These are phyloP conservation scores for Silurus glanis DNA, from an alignment of 2,113 vertebrate genomes.

Conservation along the genomic window DNA sequence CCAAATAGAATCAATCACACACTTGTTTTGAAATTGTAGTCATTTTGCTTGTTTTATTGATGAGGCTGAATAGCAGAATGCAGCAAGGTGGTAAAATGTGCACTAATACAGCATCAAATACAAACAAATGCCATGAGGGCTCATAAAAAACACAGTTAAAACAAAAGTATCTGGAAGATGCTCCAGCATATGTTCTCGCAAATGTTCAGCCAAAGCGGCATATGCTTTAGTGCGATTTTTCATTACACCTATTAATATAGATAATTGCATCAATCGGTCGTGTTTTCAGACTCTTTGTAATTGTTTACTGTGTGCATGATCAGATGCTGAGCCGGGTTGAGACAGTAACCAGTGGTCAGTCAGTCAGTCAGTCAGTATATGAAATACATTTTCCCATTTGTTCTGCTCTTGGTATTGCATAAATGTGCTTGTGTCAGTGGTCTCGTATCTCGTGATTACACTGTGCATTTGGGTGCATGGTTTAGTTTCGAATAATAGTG, in stretches of 20 bases:
- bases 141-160: conserved; percentile 8
- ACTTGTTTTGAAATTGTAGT: not conserved
- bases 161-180: conserved; percentile 11
- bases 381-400: not conserved
- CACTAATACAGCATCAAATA: conserved; percentile 1
- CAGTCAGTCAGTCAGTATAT: not conserved
- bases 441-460: not conserved
- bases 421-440: not conserved
- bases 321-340: not conserved
- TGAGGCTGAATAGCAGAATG: not conserved
- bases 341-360: not conserved
- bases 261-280: not conserved
- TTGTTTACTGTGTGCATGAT: not conserved
- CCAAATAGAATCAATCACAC: no score
- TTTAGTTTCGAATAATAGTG: not conserved
- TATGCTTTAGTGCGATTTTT: conserved; percentile 23
- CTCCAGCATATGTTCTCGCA: conserved; percentile 22
- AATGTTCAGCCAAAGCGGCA: conserved; percentile 11
- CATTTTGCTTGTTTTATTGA: not conserved
- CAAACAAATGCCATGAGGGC: not conserved
- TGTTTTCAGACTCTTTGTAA: not conserved
- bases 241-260: not conserved
- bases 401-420: not conserved
- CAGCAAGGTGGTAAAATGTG: conserved; percentile 7
- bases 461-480: not conserved